These are phyloP conservation scores for Digitonthophagus gazella DNA, from an alignment of 2,888 invertebrate genomes.

Conservation along the genomic window DNA sequence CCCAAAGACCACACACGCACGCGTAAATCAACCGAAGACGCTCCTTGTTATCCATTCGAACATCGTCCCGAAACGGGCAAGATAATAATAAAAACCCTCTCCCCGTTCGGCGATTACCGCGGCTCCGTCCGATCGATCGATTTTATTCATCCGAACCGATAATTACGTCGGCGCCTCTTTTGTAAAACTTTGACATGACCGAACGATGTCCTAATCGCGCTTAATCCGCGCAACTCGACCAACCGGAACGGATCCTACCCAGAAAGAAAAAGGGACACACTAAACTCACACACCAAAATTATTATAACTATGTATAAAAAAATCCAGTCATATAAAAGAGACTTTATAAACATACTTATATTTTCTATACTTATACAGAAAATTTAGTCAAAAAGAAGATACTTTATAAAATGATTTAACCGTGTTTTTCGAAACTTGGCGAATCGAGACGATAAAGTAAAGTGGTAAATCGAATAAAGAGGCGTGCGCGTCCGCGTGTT, in stretches of 20 bases:
- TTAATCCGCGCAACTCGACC: not conserved
- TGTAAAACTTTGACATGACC: not conserved
- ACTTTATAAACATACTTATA: not conserved
- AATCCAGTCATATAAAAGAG: too few species aligned
- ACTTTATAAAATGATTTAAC: too few species aligned
- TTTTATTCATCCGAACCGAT: not conserved
- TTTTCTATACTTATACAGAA: not conserved
- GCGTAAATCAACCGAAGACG: too few species aligned
- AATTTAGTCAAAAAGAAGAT: too few species aligned
- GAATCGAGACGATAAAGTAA: constrained; percentile 8
- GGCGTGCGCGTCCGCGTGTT: constrained; percentile 19
- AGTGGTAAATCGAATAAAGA: constrained; percentile 10
- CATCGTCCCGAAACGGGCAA: not conserved
- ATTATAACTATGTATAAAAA: too few species aligned
- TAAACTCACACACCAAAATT: too few species aligned
- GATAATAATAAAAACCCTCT: not conserved
- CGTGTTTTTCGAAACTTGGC: constrained; percentile 5
- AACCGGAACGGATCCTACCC: not conserved
- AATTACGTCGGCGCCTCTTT: not conserved
- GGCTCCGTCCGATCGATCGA: not conserved
- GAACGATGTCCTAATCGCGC: not conserved
- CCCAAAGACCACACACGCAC: too few species aligned
- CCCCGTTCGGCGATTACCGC: not conserved
- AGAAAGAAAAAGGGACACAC: too few species aligned
- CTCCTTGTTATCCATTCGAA: not conserved